These are phyloP conservation scores for Ricordea florida DNA, from an alignment of 92 coral and sea anemone species.

Conservation along the genomic window DNA sequence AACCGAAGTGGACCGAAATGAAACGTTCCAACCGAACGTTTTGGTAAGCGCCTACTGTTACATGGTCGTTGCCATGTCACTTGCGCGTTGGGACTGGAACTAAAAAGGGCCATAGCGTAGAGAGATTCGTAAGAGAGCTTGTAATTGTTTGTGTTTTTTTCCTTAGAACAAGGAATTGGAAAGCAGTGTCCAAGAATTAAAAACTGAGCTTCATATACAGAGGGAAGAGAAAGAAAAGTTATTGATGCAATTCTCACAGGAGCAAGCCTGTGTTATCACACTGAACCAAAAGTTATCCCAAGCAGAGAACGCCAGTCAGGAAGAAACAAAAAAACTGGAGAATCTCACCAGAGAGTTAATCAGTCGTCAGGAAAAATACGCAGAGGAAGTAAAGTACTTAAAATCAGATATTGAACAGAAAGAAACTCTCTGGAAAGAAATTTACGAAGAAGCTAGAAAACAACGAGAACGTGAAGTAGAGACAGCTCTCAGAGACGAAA, in stretches of 20 bases:
- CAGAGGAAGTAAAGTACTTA: conserved; percentile 54
- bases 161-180: conserved; percentile 58
- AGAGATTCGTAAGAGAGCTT: too few species aligned
- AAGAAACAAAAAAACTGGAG: conserved; percentile 19
- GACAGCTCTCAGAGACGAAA: conserved; percentile 62
- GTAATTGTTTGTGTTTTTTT: background rate
- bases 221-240: conserved; percentile 76
- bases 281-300: conserved; percentile 54
- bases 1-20: too few species aligned
- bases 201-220: conserved; percentile 63
- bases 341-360: conserved; percentile 43
- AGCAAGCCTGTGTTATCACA: conserved; percentile 66
- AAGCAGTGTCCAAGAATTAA: conserved; percentile 38
- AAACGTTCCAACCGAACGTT: too few species aligned
- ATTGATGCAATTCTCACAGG: conserved; percentile 57
- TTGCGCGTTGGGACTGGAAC: too few species aligned
- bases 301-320: conserved; percentile 36
- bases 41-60: too few species aligned
- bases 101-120: too few species aligned
- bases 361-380: conserved; percentile 1
- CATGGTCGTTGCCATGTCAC: too few species aligned
- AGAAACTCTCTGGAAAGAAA: conserved; percentile 48
- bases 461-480: conserved; percentile 57
- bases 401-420: conserved; percentile 45
- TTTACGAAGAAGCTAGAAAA: conserved; percentile 39